Base-by-base conservation (phyloP, 1,140 invertebrate genomes). In the Chymomyza costata region DNA sequence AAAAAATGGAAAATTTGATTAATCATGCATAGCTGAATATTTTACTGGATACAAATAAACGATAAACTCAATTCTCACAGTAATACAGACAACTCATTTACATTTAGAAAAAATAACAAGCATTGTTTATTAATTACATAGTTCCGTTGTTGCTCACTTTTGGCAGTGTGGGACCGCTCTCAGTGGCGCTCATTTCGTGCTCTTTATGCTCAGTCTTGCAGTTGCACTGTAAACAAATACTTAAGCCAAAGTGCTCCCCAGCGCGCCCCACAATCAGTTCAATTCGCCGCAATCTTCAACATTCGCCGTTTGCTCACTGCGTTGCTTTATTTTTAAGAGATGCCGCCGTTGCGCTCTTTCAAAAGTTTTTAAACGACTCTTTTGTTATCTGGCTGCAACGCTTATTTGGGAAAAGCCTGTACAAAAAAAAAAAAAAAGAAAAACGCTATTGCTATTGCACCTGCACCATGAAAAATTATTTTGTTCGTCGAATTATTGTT, bases 121-220 rank as follows among this genome's bases (percentile, higher is more conserved):
- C n/a, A 76, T 76, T 74, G 62, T 76, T 63, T 66, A 78, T 76
- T 76, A 76, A 76, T 76, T 76, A n/a, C n/a, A n/a, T n/a, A 76
- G 70, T 76, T 78, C 71, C 70, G 70, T 66, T 65, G 49, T 16
- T 37, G 25, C 37, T 8, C 38, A 16, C 41, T 40, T 16, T 35
- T 25, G n/a, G 48, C 40, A 14, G 16, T 19, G 30, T 14, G 15
- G n/a, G n/a, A n/a, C n/a, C 25, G 55, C 53, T 56, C 18, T 25
- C 39, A 31, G 28, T 21, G 8, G 46, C 15, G 7, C 8, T n/a
- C 11, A 3, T 18, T 14, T 38, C n/a, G n/a, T n/a, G n/a, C n/a
- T n/a, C n/a, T n/a, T n/a, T n/a, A n/a, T n/a, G n/a, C n/a, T n/a
- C n/a, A n/a, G n/a, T n/a, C n/a, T n/a, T n/a, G 3, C 21, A 8